These are phyloP conservation scores for Melanaphis sacchari DNA, from an alignment of 1,140 invertebrate species.

Conservation along the genomic window DNA sequence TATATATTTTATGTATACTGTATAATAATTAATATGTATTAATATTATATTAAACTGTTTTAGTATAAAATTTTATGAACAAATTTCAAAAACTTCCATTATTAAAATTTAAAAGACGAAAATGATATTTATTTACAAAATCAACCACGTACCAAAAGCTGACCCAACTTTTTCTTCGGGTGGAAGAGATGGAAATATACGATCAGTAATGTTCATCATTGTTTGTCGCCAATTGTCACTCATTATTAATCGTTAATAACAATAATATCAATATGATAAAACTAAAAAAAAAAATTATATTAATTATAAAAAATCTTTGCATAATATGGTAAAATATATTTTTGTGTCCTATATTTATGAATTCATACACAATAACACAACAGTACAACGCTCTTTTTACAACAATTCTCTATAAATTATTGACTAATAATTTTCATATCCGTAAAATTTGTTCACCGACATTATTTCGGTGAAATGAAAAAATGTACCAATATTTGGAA, in stretches of 20 bases:
- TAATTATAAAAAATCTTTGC: neutral
- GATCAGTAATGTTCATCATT: slow-evolving; percentile 52
- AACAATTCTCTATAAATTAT: too few species aligned
- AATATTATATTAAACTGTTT: too few species aligned
- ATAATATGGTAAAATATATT: too few species aligned
- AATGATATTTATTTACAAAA: neutral
- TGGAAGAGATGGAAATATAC: slow-evolving; percentile 44
- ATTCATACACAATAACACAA: too few species aligned
- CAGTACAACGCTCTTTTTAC: too few species aligned
- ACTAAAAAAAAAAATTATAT: neutral
- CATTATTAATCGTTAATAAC: neutral
- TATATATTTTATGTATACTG: too few species aligned
- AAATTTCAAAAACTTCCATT: neutral
- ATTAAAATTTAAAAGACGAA: neutral
- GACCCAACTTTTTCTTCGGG: neutral
- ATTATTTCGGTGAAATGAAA: too few species aligned
- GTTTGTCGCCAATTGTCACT: slow-evolving; percentile 52
- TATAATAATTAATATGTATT: too few species aligned
- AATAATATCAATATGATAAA: neutral
- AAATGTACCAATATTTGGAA: too few species aligned
- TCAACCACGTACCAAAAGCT: neutral
- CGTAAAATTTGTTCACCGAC: too few species aligned
- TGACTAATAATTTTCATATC: too few species aligned
- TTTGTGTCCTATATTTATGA: too few species aligned
- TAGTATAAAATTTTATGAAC: neutral